phyloP scores from a whole-genome alignment of 2,797 vertebrate genomes.

The Paramormyrops hopkinsi region DNA sequence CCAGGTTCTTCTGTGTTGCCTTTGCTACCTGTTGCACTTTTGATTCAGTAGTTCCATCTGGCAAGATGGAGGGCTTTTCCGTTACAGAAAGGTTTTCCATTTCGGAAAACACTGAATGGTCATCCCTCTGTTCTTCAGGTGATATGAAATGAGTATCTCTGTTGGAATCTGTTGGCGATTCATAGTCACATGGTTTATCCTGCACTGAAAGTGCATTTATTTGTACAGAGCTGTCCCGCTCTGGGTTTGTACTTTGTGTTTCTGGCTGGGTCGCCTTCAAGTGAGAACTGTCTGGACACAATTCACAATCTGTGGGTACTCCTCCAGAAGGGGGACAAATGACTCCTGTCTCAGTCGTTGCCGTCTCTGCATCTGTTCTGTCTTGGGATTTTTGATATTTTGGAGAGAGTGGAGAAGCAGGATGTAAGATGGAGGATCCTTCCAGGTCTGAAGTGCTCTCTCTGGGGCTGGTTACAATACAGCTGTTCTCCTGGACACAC shows the following conservation, averaged over 20 bases:
- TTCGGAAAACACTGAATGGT: slow-evolving; percentile 14
- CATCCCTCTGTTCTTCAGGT: slow-evolving; percentile 12
- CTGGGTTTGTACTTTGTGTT: neutral
- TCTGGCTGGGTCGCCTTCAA: neutral
- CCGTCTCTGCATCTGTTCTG: neutral
- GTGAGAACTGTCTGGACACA: neutral
- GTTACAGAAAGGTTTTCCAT: slow-evolving; percentile 23
- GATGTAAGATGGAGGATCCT: neutral
- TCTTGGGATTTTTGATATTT: slow-evolving; percentile 16
- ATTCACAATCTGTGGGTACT: neutral
- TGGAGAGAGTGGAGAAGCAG: slow-evolving; percentile 2
- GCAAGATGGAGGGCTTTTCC: neutral
- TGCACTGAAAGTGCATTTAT: neutral
- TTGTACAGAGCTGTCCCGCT: neutral
- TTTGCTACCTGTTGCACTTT: neutral
- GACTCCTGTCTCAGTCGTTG: neutral
- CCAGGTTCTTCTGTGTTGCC: neutral
- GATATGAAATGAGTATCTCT: neutral
- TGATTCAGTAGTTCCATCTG: neutral
- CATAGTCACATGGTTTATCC: neutral
- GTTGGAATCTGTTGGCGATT: neutral
- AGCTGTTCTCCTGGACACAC: slow-evolving; percentile 54
- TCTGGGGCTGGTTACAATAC: slow-evolving; percentile 44
- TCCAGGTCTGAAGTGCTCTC: slow-evolving; percentile 37
- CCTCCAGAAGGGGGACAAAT: neutral